phyloP scores from a whole-genome alignment of 1,140 invertebrate species.

The Plutomurus gul region DNA sequence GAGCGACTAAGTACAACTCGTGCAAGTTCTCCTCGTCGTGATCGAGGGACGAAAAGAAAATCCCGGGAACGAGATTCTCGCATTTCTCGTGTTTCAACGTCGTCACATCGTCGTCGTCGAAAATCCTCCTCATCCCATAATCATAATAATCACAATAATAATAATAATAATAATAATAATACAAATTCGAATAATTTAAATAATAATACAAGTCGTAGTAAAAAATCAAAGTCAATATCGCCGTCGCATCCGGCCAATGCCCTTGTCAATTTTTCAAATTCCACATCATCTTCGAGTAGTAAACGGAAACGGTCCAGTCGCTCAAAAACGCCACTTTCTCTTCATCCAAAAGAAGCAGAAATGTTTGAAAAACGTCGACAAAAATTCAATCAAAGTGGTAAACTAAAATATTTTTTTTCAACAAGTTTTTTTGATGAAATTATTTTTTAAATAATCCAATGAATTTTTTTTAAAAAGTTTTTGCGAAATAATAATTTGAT shows the following conservation, averaged over 20 bases:
- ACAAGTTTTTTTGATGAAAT: background rate
- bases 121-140: too few species aligned
- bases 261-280: too few species aligned
- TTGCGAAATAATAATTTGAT: background rate
- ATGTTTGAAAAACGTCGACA: background rate
- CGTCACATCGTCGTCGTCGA: too few species aligned
- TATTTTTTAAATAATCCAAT: background rate
- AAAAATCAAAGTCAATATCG: background rate
- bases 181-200: background rate
- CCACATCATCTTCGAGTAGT: too few species aligned
- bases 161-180: too few species aligned
- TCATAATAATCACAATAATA: too few species aligned
- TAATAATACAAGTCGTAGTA: background rate
- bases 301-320: background rate
- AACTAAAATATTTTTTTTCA: background rate
- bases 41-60: background rate
- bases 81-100: too few species aligned
- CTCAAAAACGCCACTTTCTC: too few species aligned
- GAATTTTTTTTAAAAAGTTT: background rate
- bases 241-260: background rate
- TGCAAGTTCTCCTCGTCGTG: background rate
- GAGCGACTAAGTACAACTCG: background rate
- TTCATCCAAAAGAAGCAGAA: background rate
- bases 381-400: constrained; percentile 3
- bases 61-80: background rate